Conservation (phyloP, 1,140 invertebrate species). For the Aphis gossypii region DNA sequence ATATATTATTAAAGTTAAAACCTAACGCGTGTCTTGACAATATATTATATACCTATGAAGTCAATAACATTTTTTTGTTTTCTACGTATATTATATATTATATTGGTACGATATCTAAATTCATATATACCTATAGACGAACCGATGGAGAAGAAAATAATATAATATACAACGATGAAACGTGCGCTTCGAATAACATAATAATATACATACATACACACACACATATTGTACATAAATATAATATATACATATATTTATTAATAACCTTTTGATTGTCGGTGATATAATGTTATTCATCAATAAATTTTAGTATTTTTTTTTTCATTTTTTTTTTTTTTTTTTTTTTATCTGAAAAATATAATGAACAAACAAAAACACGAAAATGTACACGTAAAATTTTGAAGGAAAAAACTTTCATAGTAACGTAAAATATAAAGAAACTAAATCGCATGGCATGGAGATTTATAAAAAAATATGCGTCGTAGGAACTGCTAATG, state of each 20-base stretch:
- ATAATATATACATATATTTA: neutral
- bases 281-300: neutral
- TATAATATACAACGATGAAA: neutral
- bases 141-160: neutral
- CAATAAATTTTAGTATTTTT: neutral
- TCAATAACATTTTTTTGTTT: neutral
- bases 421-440: neutral
- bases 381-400: constrained; percentile 24
- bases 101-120: neutral
- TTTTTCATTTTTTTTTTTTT: neutral
- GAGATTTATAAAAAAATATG: constrained; percentile 37
- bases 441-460: neutral
- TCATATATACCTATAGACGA: neutral
- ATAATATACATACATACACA: neutral
- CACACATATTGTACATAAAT: neutral
- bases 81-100: neutral
- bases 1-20: neutral
- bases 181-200: neutral
- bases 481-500: constrained; percentile 35
- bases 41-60: neutral
- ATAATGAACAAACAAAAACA: constrained; percentile 19
- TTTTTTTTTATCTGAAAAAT: neutral
- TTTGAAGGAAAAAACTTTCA: neutral
- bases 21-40: neutral
- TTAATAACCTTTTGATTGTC: constrained; percentile 49